Conservation (phyloP, 2,888 invertebrate genomes). For the Cyclophora albipunctata region DNA sequence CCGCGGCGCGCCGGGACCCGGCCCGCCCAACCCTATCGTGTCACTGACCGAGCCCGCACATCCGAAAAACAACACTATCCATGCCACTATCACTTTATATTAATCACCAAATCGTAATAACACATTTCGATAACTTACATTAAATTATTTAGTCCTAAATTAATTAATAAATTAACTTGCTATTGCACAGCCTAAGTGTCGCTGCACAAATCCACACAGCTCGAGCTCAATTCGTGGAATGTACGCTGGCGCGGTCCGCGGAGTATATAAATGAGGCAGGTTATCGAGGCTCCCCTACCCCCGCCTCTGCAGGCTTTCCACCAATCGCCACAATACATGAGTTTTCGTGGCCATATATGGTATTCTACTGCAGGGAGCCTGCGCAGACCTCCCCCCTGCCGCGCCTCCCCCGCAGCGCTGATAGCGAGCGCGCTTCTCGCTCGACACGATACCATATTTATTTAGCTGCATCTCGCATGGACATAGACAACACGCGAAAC, state of each 20-base stretch:
- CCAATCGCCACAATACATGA: constrained; percentile 78
- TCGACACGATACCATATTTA: constrained; percentile 51
- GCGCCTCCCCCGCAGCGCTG: constrained; percentile 33
- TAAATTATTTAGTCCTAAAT: constrained; percentile 71
- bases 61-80: constrained; percentile 42
- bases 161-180: constrained; percentile 72
- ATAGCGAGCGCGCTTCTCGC: constrained; percentile 38
- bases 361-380: constrained; percentile 76
- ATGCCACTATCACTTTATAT: constrained; percentile 39
- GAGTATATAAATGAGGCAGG: constrained; percentile 76
- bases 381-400: constrained; percentile 51
- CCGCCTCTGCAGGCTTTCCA: constrained; percentile 61
- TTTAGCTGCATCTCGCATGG: constrained; percentile 33
- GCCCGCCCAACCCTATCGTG: constrained; percentile 44
- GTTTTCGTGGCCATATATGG: constrained; percentile 67
- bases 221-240: constrained; percentile 73
- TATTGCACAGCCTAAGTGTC: constrained; percentile 70
- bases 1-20: constrained; percentile 40
- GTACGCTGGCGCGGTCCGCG: constrained; percentile 58
- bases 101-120: constrained; percentile 33
- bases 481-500: neutral
- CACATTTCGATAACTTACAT: constrained; percentile 61
- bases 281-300: constrained; percentile 72
- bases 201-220: constrained; percentile 67
- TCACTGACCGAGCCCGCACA: constrained; percentile 63